phyloP scores from a whole-genome alignment of 2,888 invertebrate species.

The Endomychus coccineus region DNA sequence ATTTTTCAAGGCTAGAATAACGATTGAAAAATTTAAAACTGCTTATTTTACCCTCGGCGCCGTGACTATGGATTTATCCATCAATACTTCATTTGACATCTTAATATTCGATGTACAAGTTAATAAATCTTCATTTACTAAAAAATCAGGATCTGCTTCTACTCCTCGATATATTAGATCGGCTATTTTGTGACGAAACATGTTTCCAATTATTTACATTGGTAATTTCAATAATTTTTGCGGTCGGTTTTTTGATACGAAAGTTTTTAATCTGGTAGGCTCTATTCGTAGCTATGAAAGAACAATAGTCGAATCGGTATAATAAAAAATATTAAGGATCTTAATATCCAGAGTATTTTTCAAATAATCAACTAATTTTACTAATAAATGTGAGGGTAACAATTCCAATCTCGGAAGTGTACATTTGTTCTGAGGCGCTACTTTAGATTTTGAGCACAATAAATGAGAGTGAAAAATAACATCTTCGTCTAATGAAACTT shows the following conservation, averaged over 20 bases:
- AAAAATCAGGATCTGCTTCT: background rate
- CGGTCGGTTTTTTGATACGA: background rate
- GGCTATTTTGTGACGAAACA: background rate
- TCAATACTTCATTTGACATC: background rate
- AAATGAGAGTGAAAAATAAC: background rate
- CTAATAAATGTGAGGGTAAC: background rate
- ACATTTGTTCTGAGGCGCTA: background rate
- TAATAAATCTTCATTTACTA: too few species aligned
- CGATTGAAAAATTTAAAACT: background rate
- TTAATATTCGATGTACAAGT: background rate
- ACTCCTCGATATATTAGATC: background rate
- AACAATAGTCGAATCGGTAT: too few species aligned
- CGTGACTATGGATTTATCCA: background rate
- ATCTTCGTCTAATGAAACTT: background rate
- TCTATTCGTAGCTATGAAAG: too few species aligned
- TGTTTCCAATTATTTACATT: background rate
- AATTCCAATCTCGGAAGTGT: background rate
- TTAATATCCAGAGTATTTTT: background rate
- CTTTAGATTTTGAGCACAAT: background rate
- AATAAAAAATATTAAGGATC: background rate
- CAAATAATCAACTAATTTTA: background rate
- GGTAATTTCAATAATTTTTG: background rate
- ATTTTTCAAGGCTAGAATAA: background rate
- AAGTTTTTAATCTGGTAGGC: background rate
- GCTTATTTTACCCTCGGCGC: background rate